A percentile compares a stretch with the other conserved stretches of the same genome.
Evolutionary conservation across 1,140 invertebrate species (phyloP).

Genomic region (Acyrthosiphon pisum): DNA sequence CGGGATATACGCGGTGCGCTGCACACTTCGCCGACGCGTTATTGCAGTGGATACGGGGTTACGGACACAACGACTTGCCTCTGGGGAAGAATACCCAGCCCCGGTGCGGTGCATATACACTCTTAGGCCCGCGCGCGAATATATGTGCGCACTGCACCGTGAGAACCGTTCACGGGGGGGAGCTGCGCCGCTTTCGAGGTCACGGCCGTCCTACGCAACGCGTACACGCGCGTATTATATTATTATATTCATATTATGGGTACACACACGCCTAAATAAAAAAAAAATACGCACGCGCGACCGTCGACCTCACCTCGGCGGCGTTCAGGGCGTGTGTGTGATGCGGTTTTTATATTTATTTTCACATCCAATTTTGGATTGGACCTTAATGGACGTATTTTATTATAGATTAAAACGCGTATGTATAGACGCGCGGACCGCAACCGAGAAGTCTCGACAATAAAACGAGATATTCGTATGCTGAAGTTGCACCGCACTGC

Average conservation of each 20-base stretch:
- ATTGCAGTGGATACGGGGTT: not conserved
- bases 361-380: slow-evolving; percentile 11
- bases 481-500: not conserved
- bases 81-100: not conserved
- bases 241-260: not conserved
- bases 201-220: slow-evolving; percentile 48
- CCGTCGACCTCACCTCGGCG: slow-evolving; percentile 25
- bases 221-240: slow-evolving; percentile 10
- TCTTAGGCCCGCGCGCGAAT: not conserved
- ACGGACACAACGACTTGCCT: not conserved
- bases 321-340: slow-evolving; percentile 13
- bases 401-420: slow-evolving; percentile 3
- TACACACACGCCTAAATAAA: slow-evolving; percentile 14
- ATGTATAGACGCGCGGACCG: not conserved
- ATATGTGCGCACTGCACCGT: not conserved
- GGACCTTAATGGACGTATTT: not conserved
- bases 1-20: not conserved
- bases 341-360: slow-evolving; percentile 17
- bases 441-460: not conserved
- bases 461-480: not conserved
- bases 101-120: not conserved
- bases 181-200: slow-evolving; percentile 17
- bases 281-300: slow-evolving; percentile 22
- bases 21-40: not conserved
- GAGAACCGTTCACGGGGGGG: slow-evolving; percentile 29